Base-by-base conservation (phyloP, 2,888 invertebrate species). In the Eledone cirrhosa region DNA sequence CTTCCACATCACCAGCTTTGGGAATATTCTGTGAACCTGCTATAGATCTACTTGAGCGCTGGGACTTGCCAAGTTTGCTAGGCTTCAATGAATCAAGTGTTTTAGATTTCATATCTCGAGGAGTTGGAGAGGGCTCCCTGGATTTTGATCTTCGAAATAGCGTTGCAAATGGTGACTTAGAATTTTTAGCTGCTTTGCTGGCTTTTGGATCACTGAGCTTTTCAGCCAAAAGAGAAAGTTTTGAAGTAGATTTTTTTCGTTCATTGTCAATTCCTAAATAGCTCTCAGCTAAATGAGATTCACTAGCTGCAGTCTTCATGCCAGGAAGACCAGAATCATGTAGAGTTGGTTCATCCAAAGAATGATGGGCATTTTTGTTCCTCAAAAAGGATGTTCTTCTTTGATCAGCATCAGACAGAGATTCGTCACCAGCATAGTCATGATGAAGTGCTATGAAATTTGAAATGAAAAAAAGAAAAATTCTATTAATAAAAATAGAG, bases 111-210 rank as follows among this genome's bases (percentile, higher is more conserved):
- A 24, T 22, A 27, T 76, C 76, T 76, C 29, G 41, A 24, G 76
- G 48, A 76, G 48, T 86, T 0, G 88, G 87, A 11, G 87, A 87
- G 11, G 86, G 86, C 77, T 88, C 88, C 48, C 87, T 82, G 0
- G 87, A 93, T 92, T 65, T 95, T 93, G 90, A 80, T 81, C 90
- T 88, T 84, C 89, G 88, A 84, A 90, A 89, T 63, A 89, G 80
- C 69, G 95, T 94, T 0, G 95, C 95, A 91, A 98, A 98, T 27
- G 98, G 97, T 63, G 97, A 97, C 83, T 97, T 93, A 78, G 97
- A 96, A 16, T 97, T 92, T 88, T 80, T 80, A 41, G 74, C 74
- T 24, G 53, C n/a, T 48, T 80, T 77, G 41, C 27, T 53, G 48
- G 27, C 29, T 19, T 48, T 76, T 67, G 83, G 81, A 77, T 84